A percentile compares a stretch with the other conserved stretches of the same genome.
phyloP scores from a whole-genome alignment of 2,797 vertebrate genomes.

The Anableps anableps region DNA sequence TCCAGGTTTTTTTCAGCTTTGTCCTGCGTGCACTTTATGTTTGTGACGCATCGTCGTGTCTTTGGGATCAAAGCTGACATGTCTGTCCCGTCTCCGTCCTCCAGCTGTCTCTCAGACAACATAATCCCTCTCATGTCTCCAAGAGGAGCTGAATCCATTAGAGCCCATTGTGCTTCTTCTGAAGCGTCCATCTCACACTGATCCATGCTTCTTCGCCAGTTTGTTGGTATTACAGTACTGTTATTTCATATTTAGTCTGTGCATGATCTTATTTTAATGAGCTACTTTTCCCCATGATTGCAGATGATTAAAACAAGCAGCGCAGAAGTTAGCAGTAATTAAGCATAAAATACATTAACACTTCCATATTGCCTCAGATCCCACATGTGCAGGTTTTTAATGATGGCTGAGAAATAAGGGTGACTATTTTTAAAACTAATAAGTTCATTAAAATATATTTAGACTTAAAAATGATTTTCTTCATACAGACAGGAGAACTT shows the following conservation, averaged over 20 bases:
- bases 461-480: no score
- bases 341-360: neutral
- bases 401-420: neutral
- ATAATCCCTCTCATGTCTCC: conserved; percentile 15
- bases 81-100: conserved; percentile 16
- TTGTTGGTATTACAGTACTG: neutral
- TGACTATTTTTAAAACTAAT: neutral
- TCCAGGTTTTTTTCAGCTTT: neutral
- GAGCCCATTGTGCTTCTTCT: neutral
- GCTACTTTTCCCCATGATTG: conserved; percentile 12
- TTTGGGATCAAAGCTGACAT: conserved; percentile 30
- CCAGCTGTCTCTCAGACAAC: conserved; percentile 2
- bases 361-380: conserved; percentile 9
- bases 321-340: neutral
- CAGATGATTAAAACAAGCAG: conserved; percentile 27
- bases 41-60: neutral
- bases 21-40: neutral
- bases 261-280: conserved; percentile 32
- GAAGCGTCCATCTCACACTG: neutral
- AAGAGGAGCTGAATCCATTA: conserved; percentile 18
- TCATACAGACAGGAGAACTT: neutral
- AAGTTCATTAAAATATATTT: neutral
- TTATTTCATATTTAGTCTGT: conserved; percentile 17
- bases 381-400: neutral
- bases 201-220: neutral